A percentile compares a stretch with the other conserved stretches of the same genome.
These are phyloP conservation scores for Anolis sagrei DNA, from an alignment of 2,113 vertebrate genomes.

Conservation along the genomic window DNA sequence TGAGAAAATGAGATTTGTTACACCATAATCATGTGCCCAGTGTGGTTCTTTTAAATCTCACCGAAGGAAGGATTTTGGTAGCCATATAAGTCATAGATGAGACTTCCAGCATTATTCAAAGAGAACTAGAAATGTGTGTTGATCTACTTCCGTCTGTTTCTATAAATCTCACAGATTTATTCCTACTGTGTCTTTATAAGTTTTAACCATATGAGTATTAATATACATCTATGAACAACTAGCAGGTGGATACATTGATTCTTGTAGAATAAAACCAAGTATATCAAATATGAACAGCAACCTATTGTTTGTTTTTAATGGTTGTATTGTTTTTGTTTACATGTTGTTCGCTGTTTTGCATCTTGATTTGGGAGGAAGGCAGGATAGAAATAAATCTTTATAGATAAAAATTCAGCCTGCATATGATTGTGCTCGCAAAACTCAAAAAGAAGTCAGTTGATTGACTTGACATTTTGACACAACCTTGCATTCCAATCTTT, in stretches of 20 bases:
- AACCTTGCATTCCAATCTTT: too few species aligned
- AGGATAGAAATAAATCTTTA: too few species aligned
- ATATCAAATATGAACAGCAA: neutral
- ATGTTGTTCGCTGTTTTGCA: too few species aligned
- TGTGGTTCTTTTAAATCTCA: neutral
- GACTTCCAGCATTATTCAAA: slow-evolving; percentile 4
- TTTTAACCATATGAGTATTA: neutral
- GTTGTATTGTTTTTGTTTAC: too few species aligned
- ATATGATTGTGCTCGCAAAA: too few species aligned
- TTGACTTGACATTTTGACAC: too few species aligned
- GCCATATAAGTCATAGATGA: neutral
- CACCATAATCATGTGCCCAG: neutral
- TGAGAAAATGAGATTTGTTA: slow-evolving; percentile 26
- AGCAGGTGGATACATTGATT: neutral
- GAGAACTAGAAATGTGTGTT: neutral
- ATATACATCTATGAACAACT: neutral
- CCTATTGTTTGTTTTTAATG: too few species aligned
- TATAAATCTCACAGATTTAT: neutral
- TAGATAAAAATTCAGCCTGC: too few species aligned
- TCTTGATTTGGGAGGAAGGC: too few species aligned
- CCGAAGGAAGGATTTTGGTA: neutral
- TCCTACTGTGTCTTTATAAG: neutral
- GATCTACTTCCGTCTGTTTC: neutral
- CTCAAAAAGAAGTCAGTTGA: too few species aligned
- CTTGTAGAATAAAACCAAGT: neutral